Evolutionary conservation across 1,140 invertebrate genomes (phyloP), one percentile per base, ranked within the genome.

Genomic region (Drosophila rufa): DNA sequence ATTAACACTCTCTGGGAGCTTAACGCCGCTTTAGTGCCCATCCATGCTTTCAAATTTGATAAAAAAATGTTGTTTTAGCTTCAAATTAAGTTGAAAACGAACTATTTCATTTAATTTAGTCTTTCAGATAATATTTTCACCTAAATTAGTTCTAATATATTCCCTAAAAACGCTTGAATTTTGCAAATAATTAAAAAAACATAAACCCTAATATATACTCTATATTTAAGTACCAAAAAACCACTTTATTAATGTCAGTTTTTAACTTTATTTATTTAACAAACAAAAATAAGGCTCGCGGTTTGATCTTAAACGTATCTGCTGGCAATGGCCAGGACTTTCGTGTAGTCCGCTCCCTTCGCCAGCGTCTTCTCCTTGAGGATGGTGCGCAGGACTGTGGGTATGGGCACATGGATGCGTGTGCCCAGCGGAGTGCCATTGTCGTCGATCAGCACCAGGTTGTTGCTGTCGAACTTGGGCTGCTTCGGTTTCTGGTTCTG

Each of bases 401-500:
- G 99, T 77, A 99, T 97, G 1, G 99, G 99, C 14, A 98, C 98
- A 86, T 97, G 96, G 76, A 99, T 98, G 73, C 99, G 95, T 4
- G 97, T 99, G 27, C 99, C 99, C 12, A 99, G 93, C 1, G 99
- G 98, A 25, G 95, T 96, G 77, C 98, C 98, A 93, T 96, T 97
- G 82, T 99, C 98, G 91, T 99, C 98, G 59, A 99, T 97, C 0
- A 99, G 93, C 2, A 99, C 98, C 67, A 99, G 92, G 93, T 99
- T 99, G 92, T 99, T 99, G 75, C 96, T 98, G 93, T 99, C 99
- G 93, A 98, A 99, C 89, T 96, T 97, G 0, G 99, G 99, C 38
- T 98, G 94, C 92, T 97, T 96, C 5, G 96, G 92, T 62, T 95
- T 95, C 91, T 99, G 97, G 61, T 95, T 95, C 91, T 98, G 96